Base-by-base conservation (phyloP, 2,113 vertebrate genomes). In the Pionites leucogaster region DNA sequence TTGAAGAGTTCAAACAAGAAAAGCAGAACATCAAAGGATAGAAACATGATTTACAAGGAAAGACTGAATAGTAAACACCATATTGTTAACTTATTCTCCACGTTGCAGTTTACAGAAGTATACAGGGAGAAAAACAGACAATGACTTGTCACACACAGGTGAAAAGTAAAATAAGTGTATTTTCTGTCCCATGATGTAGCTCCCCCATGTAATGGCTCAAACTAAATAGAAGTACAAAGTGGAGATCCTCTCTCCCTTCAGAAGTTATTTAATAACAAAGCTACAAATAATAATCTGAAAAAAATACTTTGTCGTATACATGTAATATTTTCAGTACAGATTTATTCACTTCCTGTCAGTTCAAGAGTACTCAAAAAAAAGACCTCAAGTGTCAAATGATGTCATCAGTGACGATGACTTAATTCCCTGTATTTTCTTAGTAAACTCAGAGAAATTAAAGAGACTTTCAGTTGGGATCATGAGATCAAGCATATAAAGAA, bases 31-130 rank as follows among this genome's bases (percentile, higher is more conserved):
- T 25, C 39, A 71, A 15, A 75, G 18, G 4, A 39, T 3, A 76
- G 42, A 80, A 68, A 25, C 3, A 28, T 12, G 24, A 59, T 7
- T 76, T 42, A 18, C 17, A 59, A 68, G 31, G 37, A 28, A 88
- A 59, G n/a, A 41, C 8, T 42, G 59, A 70, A 1, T 8, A 60
- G 14, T 0, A 86, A 67, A 10, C 7, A 29, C 8, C 52, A 2
- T 37, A 17, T 24, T 50, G 15, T 39, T 63, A 5, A 81, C 25
- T 55, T 72, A 71, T 44, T 65, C 10, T 90, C 24, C 17, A 25
- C 7, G 27, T 3, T 42, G 18, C 9, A 37, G 81, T 77, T 90
- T 67, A 86, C 7, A 2, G 11, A 62, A 18, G 18, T 49, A 39
- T 52, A 59, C 17, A 52, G 18, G 14, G 17, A 77, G 37, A 88